A percentile compares a stretch with the other conserved stretches of the same genome.
Evolutionary conservation across 53 echinoderm and acorn worm genomes (phyloP).

Genomic region (Paelopatides confundens): DNA sequence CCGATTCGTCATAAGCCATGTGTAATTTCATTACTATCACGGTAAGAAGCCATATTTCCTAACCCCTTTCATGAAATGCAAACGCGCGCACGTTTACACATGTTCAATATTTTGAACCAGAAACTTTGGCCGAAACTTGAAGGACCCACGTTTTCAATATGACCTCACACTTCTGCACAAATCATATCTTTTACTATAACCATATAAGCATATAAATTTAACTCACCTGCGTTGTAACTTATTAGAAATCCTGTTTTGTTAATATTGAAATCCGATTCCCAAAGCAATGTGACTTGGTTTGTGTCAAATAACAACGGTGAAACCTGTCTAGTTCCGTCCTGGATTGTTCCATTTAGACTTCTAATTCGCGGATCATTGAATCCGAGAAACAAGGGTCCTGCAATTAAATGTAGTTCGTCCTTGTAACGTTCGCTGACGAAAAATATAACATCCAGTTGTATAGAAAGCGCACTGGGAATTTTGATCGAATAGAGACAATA

Average conservation of each 20-base stretch:
- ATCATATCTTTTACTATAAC: too few species aligned
- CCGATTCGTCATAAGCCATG: too few species aligned
- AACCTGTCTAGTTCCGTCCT: background rate
- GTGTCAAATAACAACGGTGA: constrained; percentile 29
- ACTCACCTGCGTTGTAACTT: constrained; percentile 62
- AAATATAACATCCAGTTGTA: constrained; percentile 50
- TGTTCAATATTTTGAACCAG: too few species aligned
- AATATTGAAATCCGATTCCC: constrained; percentile 83
- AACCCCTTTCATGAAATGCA: too few species aligned
- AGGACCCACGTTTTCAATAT: too few species aligned
- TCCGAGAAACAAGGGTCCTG: constrained; percentile 55
- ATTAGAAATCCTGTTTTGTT: constrained; percentile 65
- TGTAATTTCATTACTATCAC: too few species aligned
- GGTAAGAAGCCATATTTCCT: too few species aligned
- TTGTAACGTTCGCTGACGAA: constrained; percentile 66
- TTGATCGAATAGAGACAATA: constrained; percentile 68
- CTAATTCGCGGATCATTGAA: background rate
- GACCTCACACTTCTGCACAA: too few species aligned
- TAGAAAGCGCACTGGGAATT: constrained; percentile 64
- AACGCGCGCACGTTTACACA: too few species aligned
- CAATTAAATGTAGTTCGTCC: constrained; percentile 68
- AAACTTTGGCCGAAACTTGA: too few species aligned
- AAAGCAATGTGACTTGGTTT: constrained; percentile 75
- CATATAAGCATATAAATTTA: background rate
- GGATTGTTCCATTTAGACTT: constrained; percentile 44